Percentiles rank a stretch among this genome's conserved stretches.
Evolutionary conservation across 2,888 invertebrate genomes (phyloP).

Genomic region (Drosophila parthenogenetica): DNA sequence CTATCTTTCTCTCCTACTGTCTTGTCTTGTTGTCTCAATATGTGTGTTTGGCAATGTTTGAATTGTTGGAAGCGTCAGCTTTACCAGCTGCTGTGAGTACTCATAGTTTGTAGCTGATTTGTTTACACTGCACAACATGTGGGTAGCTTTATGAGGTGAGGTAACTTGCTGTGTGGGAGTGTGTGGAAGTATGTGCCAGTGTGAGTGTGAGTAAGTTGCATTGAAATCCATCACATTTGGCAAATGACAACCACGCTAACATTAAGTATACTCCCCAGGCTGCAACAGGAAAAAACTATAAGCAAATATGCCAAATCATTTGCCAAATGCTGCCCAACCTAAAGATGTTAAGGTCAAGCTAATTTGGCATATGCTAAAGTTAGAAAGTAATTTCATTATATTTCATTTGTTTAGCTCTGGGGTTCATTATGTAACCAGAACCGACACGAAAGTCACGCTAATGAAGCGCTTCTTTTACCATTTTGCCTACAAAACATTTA

Average conservation of each 20-base stretch:
- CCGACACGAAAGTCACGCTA: slow-evolving; percentile 68
- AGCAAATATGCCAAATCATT: slow-evolving; percentile 53
- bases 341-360: slow-evolving; percentile 64
- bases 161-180: slow-evolving; percentile 12
- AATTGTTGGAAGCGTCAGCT: slow-evolving; percentile 24
- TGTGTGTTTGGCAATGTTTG: slow-evolving; percentile 30
- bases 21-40: background rate
- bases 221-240: slow-evolving; percentile 51
- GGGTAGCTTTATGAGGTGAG: slow-evolving; percentile 47
- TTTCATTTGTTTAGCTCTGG: slow-evolving; percentile 4
- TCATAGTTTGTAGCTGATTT: slow-evolving; percentile 56
- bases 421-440: slow-evolving; percentile 72
- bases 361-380: slow-evolving; percentile 19
- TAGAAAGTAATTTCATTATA: slow-evolving; percentile 66
- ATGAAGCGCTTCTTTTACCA: slow-evolving; percentile 58
- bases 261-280: slow-evolving; percentile 16
- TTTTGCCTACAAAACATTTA: slow-evolving; percentile 43
- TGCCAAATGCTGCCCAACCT: slow-evolving; percentile 40
- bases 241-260: slow-evolving; percentile 43
- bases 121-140: slow-evolving; percentile 54
- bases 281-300: slow-evolving; percentile 31
- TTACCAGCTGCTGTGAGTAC: slow-evolving; percentile 29
- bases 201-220: slow-evolving; percentile 32
- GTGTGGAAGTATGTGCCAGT: slow-evolving; percentile 7
- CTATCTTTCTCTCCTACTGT: slow-evolving; percentile 14